Conservation (phyloP, 2,888 invertebrate genomes). For the Spatulosminthurus flaviceps region DNA sequence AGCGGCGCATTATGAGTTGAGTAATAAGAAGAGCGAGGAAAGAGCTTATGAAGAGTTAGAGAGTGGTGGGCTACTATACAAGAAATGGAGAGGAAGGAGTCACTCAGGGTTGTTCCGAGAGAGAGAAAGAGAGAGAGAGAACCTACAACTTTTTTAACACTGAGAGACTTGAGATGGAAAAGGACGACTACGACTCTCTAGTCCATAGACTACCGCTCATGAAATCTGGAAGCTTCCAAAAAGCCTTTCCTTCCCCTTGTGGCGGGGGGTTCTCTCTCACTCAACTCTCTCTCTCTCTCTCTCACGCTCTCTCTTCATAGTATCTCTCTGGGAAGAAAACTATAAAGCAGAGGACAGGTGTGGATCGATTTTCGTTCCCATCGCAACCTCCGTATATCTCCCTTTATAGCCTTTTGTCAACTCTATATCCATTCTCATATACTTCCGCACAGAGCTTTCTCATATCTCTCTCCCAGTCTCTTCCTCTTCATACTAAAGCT, state of each 20-base stretch:
- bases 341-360: conserved; percentile 39
- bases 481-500: too few species aligned
- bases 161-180: neutral
- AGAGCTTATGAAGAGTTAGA: neutral
- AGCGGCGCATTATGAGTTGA: neutral
- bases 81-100: conserved; percentile 10
- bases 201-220: neutral
- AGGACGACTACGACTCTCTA: neutral
- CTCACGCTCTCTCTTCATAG: neutral
- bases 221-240: conserved; percentile 19
- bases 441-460: neutral
- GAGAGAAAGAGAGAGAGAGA: neutral
- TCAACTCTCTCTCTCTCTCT: conserved; percentile 25
- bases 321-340: conserved; percentile 11
- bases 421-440: neutral
- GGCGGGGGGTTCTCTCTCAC: neutral
- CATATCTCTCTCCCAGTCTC: neutral
- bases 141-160: neutral
- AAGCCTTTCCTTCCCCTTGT: neutral
- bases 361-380: conserved; percentile 43
- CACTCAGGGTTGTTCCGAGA: neutral
- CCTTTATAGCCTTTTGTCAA: conserved; percentile 10
- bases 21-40: neutral
- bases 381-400: conserved; percentile 27
- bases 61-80: neutral